These are phyloP conservation scores for Trichogramma pretiosum DNA, from an alignment of 1,140 invertebrate genomes.

Conservation along the genomic window DNA sequence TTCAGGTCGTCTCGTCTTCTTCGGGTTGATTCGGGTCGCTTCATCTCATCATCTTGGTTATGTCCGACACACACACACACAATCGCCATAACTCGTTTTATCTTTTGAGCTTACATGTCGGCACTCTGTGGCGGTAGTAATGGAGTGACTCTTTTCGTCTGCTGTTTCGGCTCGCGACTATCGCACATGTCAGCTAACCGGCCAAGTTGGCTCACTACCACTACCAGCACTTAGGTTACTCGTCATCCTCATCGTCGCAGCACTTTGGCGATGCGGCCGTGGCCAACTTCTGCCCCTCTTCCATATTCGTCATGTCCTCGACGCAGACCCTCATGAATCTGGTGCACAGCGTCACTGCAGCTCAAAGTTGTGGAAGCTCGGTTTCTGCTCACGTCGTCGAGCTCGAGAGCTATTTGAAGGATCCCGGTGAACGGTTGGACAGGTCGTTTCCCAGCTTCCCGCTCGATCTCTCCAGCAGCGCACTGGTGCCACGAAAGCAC, in stretches of 20 bases:
- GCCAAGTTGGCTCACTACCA: too few species aligned
- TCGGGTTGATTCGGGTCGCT: too few species aligned
- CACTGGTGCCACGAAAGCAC: slow-evolving; percentile 42
- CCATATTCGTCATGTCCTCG: slow-evolving; percentile 70
- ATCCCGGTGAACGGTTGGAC: slow-evolving; percentile 40
- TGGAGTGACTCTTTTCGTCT: too few species aligned
- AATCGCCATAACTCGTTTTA: too few species aligned
- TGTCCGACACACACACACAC: too few species aligned
- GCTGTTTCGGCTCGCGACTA: too few species aligned
- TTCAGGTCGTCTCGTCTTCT: too few species aligned
- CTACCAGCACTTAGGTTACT: neutral
- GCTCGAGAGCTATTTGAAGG: slow-evolving; percentile 57
- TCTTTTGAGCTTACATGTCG: too few species aligned
- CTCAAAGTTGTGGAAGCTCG: slow-evolving; percentile 49
- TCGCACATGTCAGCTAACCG: too few species aligned
- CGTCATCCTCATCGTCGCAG: neutral
- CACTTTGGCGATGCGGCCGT: neutral
- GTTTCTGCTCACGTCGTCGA: too few species aligned
- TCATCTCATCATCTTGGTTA: too few species aligned
- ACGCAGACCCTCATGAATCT: slow-evolving; percentile 69
- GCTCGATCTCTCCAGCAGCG: slow-evolving; percentile 46
- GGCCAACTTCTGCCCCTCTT: slow-evolving; percentile 50
- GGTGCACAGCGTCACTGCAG: slow-evolving; percentile 69
- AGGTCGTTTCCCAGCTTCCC: slow-evolving; percentile 41
- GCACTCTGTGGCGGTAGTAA: too few species aligned